phyloP scores from a whole-genome alignment of 1,140 invertebrate species.

The Camponotus floridanus region DNA sequence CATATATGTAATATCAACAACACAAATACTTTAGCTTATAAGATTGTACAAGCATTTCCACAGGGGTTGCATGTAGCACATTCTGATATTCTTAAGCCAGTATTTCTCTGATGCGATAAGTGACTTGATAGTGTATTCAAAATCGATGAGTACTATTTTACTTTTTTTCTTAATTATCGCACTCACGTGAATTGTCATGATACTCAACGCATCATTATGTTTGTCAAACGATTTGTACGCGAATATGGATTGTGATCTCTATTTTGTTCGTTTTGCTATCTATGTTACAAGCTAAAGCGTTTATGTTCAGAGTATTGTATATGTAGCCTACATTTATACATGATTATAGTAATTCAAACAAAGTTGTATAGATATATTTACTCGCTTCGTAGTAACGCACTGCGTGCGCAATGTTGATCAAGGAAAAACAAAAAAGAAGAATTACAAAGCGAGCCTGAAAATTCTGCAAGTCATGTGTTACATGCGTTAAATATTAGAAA shows the following conservation, averaged over 20 bases:
- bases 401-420: constrained; percentile 45
- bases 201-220: constrained; percentile 37
- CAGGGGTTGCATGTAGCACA: not conserved
- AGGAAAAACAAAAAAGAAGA: constrained; percentile 15
- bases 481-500: constrained; percentile 41
- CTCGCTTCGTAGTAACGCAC: constrained; percentile 28
- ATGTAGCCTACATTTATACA: constrained; percentile 64
- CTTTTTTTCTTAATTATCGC: not conserved
- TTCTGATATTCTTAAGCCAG: constrained; percentile 58
- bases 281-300: constrained; percentile 45
- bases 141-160: not conserved
- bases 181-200: constrained; percentile 6
- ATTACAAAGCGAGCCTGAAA: constrained; percentile 22
- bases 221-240: constrained; percentile 19
- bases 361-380: constrained; percentile 59
- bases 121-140: not conserved
- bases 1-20: constrained; percentile 25
- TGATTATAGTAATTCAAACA: constrained; percentile 40
- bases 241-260: constrained; percentile 70
- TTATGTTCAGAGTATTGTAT: constrained; percentile 61
- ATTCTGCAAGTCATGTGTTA: constrained; percentile 66
- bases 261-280: constrained; percentile 50
- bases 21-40: constrained; percentile 16
- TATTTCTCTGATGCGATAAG: constrained; percentile 34
- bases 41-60: constrained; percentile 24